Base-by-base conservation (phyloP, 1,140 invertebrate species). In the Anadara kagoshimensis region DNA sequence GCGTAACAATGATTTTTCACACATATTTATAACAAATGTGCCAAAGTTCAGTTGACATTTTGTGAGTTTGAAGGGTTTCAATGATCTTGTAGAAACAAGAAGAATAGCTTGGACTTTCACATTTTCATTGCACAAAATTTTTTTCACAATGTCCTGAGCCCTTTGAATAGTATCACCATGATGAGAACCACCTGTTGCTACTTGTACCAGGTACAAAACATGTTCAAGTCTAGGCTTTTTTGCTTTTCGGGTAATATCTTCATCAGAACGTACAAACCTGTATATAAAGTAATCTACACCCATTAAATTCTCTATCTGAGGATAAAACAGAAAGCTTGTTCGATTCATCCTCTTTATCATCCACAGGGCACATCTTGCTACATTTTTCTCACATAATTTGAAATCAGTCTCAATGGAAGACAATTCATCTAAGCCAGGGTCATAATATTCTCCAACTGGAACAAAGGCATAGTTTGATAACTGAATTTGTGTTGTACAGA, bases 171-270 rank as follows among this genome's bases (percentile, higher is more conserved):
- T 67, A 43, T 67, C 51, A 16, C 51, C 64, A 41, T 16, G 18
- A 67, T 57, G 64, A 20, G 22, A 18, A 11, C 49, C 44, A 43
- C 64, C 64, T 16, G 64, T 54, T 56, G 51, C 49, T 22, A 67
- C 64, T 67, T 67, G 64, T n/a, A 67, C 45, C 29, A 67, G 64
- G 64, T 67, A 56, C 36, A 67, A 45, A 20, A 56, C 51, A 57
- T 61, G 29, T 44, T 61, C 18, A 5, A 61, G 20, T 61, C 43
- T 61, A 41, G 12, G 43, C n/a, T 24, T 61, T 44, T 61, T 61
- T 51, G 16, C 16, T 51, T 4, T 16, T 18, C 4, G 49, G 2
- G 16, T 22, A 3, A 51, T 22, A 18, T 51, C 49, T 18, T 51
- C 20, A 51, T 16, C 49, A 51, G 20, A 22, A 10, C 22, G 16